Evolutionary conservation across 2,797 vertebrate species (phyloP), one percentile per base, ranked within the genome.

Genomic region (Argya squamiceps): DNA sequence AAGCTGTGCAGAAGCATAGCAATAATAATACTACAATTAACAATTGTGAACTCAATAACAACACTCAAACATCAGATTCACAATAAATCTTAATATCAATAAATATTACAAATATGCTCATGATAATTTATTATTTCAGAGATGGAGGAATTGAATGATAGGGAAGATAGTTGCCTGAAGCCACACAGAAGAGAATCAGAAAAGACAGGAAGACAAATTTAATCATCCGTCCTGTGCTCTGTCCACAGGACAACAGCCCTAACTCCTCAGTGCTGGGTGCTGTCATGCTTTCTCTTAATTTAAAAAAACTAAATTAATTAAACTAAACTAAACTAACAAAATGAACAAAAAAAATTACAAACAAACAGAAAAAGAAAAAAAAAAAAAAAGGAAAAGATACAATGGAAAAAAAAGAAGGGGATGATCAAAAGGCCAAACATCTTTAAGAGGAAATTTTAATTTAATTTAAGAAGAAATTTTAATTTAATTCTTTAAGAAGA

Each of bases 221-320:
- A 89, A 93, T 93, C 68, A 88, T 88, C 75, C 88, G 34, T 87
- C 88, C 88, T 92, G 58, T 92, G 9, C 22, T 85, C n/a, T 77
- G 41, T 88, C 32, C 62, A 81, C 19, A 84, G 36, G 39, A 60
- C 12, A 46, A 34, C 15, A 63, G 12, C 19, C 86, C 75, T 91
- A 44, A 84, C 83, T 95, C 55, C 84, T 97, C 71, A 67, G 29
- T 84, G 19, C 50, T 84, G n/a, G 23, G 21, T 95, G 62, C 58
- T 95, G 76, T 88, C 93, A 71, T 69, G 30, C 12, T 52, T 73
- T 94, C 39, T 36, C 60, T 74, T 92, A 52, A 44, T 69, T 39
- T 32, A 92, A 95, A 67, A 17, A 14, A 17, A 27, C 16, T 7
- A 39, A 29, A 4, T 15, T 3, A 49, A 2, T 0, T 32, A 30